Evolutionary conservation across 2,113 vertebrate species (phyloP), one percentile per base, ranked within the genome.

Genomic region (Ibidorhyncha struthersii): DNA sequence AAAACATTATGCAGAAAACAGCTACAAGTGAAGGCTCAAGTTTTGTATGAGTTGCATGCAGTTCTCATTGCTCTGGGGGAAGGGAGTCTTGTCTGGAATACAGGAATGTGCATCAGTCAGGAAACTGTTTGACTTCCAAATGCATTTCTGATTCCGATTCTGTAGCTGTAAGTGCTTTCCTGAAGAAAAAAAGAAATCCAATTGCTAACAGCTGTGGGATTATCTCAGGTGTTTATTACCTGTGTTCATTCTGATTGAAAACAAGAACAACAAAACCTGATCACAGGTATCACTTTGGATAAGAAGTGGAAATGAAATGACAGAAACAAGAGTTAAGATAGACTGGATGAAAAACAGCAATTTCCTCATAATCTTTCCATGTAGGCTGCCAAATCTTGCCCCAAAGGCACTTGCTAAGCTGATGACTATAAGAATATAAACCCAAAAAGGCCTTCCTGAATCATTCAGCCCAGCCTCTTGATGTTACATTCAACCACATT

Each of bases 51-150:
- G 61, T 47, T 80, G 38, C 26, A 9, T 79, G 69, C n/a, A 45
- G 30, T n/a, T 82, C 59, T 83, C 32, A 29, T 90, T 81, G 73
- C 58, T 74, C 56, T 27, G 18, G 65, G 89, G 72, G 18, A 92
- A 8, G 1, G n/a, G 43, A 89, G 21, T 67, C 63, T 89, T 65
- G 67, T 87, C 43, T 87, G 65, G 56, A 92, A 96, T 96, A 86
- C 36, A 89, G 73, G 43, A 95, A 92, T 34, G 52, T 67, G 41
- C 50, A 91, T 89, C 82, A 77, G 79, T 83, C 81, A 93, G 81
- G 61, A 92, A 93, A 80, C 43, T 59, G 32, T 71, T 93, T 92
- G 87, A 93, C 84, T 96, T 95, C 93, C 91, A 92, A 89, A 91
- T 71, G 59, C 6, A 83, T 94, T 95, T 94, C 73, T 97, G 67